Conservation (phyloP, 2,113 vertebrate species). For the Candoia aspera region DNA sequence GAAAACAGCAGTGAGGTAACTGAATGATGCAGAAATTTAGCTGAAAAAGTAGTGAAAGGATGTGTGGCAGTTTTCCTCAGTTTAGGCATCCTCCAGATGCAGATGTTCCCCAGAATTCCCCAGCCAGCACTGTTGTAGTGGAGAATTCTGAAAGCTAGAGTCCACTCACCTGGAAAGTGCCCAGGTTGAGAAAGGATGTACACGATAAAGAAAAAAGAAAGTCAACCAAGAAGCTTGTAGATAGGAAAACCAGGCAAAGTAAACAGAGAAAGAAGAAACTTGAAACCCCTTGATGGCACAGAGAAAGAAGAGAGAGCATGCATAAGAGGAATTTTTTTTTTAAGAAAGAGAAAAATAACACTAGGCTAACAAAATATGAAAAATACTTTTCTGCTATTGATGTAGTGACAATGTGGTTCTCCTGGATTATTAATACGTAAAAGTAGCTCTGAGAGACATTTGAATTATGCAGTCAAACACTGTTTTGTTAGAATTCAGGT, state of each 20-base stretch:
- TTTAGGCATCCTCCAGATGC: background rate
- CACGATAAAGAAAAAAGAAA: background rate
- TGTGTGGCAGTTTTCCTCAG: background rate
- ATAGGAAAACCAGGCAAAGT: background rate
- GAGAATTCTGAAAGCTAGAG: background rate
- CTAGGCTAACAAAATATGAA: background rate
- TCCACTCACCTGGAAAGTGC: background rate
- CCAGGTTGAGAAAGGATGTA: background rate
- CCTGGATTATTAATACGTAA: background rate
- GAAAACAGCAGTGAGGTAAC: background rate
- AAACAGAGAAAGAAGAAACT: background rate
- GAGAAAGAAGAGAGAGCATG: background rate
- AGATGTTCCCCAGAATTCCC: background rate
- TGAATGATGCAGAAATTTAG: background rate
- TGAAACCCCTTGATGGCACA: background rate
- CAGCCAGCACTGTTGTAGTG: background rate
- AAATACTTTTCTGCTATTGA: background rate
- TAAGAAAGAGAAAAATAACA: background rate
- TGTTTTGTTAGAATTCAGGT: background rate
- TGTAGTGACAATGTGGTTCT: background rate
- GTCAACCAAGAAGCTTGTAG: background rate
- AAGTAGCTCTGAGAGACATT: background rate
- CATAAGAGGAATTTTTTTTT: background rate
- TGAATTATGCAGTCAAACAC: background rate
- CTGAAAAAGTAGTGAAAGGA: background rate